Percentiles rank a stretch among this genome's conserved stretches.
Conservation (phyloP, 2,797 vertebrate genomes). For the Danio choprae region DNA sequence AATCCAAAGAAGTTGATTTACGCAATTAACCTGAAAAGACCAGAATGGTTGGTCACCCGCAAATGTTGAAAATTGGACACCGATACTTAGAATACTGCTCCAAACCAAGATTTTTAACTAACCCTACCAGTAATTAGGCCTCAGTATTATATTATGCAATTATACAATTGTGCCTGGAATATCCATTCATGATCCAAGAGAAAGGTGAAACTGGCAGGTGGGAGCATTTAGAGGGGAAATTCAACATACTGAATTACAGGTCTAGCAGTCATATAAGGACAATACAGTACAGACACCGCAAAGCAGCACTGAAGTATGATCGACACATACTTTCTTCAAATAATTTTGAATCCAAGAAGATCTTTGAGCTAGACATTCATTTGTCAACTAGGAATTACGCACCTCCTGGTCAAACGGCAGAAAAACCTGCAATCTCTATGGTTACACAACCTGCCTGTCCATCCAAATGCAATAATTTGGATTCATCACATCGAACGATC, state of each 20-base stretch:
- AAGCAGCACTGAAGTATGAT: slow-evolving; percentile 70
- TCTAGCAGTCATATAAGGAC: slow-evolving; percentile 61
- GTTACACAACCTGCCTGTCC: slow-evolving; percentile 67
- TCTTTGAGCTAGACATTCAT: slow-evolving; percentile 64
- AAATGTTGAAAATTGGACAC: neutral
- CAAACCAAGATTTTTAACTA: slow-evolving; percentile 23
- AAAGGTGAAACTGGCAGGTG: slow-evolving; percentile 29
- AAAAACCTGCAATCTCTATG: slow-evolving; percentile 65
- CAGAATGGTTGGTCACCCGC: neutral
- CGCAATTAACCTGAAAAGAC: neutral
- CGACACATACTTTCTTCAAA: slow-evolving; percentile 74
- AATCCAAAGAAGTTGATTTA: neutral
- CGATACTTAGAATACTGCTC: neutral
- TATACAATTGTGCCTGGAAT: slow-evolving; percentile 26
- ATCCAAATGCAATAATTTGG: slow-evolving; percentile 74
- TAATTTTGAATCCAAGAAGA: slow-evolving; percentile 34
- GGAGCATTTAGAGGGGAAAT: slow-evolving; percentile 24
- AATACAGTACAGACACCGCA: slow-evolving; percentile 41
- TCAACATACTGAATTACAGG: slow-evolving; percentile 18
- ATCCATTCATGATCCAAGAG: slow-evolving; percentile 21
- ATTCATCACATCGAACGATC: slow-evolving; percentile 70
- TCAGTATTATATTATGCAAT: slow-evolving; percentile 11
- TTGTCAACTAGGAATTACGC: slow-evolving; percentile 70
- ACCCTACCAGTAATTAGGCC: slow-evolving; percentile 12
- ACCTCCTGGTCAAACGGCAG: slow-evolving; percentile 64